A percentile compares a stretch with the other conserved stretches of the same genome.
Evolutionary conservation across 1,140 invertebrate species (phyloP).

Genomic region (Drosophila nikananu): DNA sequence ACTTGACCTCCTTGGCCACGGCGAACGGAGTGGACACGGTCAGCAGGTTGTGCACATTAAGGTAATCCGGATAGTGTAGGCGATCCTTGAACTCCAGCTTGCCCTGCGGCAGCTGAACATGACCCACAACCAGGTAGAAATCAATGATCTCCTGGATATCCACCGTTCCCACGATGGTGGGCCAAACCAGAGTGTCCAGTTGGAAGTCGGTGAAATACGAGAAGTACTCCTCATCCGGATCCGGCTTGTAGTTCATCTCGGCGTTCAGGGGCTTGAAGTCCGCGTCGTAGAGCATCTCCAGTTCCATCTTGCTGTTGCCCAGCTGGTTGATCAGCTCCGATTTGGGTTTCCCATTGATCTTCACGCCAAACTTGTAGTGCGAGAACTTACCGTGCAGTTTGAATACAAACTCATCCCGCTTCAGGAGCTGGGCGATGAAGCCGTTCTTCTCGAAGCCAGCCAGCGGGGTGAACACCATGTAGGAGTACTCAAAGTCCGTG

Average conservation of each 20-base stretch:
- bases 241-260: slow-evolving; percentile 64
- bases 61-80: slow-evolving; percentile 86
- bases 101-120: slow-evolving; percentile 86
- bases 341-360: slow-evolving; percentile 86
- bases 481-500: slow-evolving; percentile 91
- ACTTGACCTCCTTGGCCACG: slow-evolving; percentile 87
- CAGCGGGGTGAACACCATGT: slow-evolving; percentile 91
- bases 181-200: slow-evolving; percentile 88
- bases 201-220: slow-evolving; percentile 87
- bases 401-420: slow-evolving; percentile 88
- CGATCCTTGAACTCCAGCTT: slow-evolving; percentile 86
- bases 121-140: slow-evolving; percentile 86
- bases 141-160: slow-evolving; percentile 87
- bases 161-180: slow-evolving; percentile 87
- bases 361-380: slow-evolving; percentile 87
- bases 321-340: slow-evolving; percentile 83
- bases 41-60: slow-evolving; percentile 89
- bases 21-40: slow-evolving; percentile 88
- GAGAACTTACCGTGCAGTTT: slow-evolving; percentile 89
- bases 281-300: slow-evolving; percentile 72
- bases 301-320: slow-evolving; percentile 63
- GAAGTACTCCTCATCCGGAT: slow-evolving; percentile 85
- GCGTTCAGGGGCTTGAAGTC: slow-evolving; percentile 64
- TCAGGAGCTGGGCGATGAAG: slow-evolving; percentile 88
- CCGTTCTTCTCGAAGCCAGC: slow-evolving; percentile 91